Conservation (phyloP, 2,797 vertebrate species). For the Jordanella pulchra region DNA sequence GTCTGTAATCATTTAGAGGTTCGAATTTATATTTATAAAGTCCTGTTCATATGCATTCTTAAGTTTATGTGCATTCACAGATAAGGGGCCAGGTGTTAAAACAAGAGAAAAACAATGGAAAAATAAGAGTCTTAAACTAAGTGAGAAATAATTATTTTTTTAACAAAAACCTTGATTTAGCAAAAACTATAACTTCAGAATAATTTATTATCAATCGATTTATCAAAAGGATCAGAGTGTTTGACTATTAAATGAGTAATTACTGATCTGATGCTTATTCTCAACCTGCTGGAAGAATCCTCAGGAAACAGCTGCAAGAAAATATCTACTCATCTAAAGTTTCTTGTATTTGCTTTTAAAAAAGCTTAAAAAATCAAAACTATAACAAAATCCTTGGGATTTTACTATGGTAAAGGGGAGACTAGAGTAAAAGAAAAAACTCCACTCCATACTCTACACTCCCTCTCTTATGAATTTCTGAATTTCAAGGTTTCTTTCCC, state of each 20-base stretch:
- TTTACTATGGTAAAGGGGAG: too few species aligned
- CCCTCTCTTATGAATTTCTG: too few species aligned
- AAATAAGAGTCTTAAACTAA: background rate
- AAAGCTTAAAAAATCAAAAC: background rate
- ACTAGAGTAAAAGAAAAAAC: too few species aligned
- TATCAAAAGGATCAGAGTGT: too few species aligned
- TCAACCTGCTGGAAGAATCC: background rate
- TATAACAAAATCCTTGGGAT: constrained; percentile 10
- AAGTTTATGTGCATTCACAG: constrained; percentile 2
- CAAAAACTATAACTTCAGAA: too few species aligned
- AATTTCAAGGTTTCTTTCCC: too few species aligned
- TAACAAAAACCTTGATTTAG: too few species aligned
- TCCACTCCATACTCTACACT: too few species aligned
- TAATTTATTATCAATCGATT: too few species aligned
- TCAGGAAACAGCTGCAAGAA: background rate
- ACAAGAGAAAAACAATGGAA: background rate
- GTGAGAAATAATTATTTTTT: background rate
- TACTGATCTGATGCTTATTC: background rate
- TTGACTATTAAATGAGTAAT: too few species aligned
- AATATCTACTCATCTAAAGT: background rate
- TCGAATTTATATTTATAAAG: background rate
- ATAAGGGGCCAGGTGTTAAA: background rate
- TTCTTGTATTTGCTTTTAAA: background rate
- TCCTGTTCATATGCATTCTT: background rate
- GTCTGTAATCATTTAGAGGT: background rate